Conservation (phyloP, 1,140 invertebrate species). For the Scaptodrosophila lebanonensis region DNA sequence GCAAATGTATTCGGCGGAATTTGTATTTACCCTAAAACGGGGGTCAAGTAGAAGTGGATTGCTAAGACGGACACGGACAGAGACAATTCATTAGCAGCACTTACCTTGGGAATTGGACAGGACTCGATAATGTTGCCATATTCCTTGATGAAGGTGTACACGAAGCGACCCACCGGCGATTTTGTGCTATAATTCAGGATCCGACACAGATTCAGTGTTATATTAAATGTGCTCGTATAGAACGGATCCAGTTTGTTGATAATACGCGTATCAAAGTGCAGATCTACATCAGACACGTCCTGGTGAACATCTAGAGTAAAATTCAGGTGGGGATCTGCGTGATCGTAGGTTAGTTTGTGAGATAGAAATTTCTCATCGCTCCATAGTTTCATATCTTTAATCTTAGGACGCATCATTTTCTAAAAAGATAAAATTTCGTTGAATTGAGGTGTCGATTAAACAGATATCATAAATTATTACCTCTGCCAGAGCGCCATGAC, state of each 20-base stretch:
- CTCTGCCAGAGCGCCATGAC: slow-evolving; percentile 34
- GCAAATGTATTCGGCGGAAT: slow-evolving; percentile 37
- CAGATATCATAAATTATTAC: slow-evolving; percentile 4
- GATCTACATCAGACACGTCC: slow-evolving; percentile 51
- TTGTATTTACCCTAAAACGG: slow-evolving; percentile 51
- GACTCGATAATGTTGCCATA: slow-evolving; percentile 60
- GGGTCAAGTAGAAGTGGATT: slow-evolving; percentile 3
- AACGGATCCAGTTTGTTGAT: slow-evolving; percentile 51
- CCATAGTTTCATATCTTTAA: slow-evolving; percentile 62
- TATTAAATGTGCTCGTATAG: slow-evolving; percentile 49
- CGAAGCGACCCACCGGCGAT: slow-evolving; percentile 59
- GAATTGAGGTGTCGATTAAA: neutral
- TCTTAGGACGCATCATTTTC: slow-evolving; percentile 72
- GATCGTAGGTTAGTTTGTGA: slow-evolving; percentile 58
- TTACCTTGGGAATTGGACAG: slow-evolving; percentile 65
- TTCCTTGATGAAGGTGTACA: slow-evolving; percentile 55
- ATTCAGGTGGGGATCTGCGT: slow-evolving; percentile 63
- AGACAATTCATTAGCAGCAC: neutral
- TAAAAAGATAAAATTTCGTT: slow-evolving; percentile 5
- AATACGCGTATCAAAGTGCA: slow-evolving; percentile 50
- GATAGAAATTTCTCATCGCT: slow-evolving; percentile 61
- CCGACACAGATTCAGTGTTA: slow-evolving; percentile 62
- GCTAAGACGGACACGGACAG: neutral
- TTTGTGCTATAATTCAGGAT: slow-evolving; percentile 48
- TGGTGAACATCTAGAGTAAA: slow-evolving; percentile 63